phyloP scores from a whole-genome alignment of 2,113 vertebrate species.

The Pelvicachromis taeniatus region DNA sequence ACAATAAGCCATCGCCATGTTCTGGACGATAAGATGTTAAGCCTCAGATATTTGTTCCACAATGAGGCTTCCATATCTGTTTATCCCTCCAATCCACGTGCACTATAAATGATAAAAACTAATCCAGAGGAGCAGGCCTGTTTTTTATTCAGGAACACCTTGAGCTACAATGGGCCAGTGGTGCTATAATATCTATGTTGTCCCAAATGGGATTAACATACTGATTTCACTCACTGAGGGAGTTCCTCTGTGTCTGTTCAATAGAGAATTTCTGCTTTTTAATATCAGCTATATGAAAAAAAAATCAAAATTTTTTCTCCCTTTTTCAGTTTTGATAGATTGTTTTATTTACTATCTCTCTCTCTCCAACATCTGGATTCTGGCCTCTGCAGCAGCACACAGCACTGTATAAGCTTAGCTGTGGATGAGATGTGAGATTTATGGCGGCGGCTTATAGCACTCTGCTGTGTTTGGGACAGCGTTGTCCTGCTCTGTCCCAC shows the following conservation, averaged over 20 bases:
- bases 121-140: conserved; percentile 48
- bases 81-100: conserved; percentile 61
- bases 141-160: conserved; percentile 55
- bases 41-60: conserved; percentile 32
- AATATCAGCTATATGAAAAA: not conserved
- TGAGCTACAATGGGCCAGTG: not conserved
- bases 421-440: conserved; percentile 58
- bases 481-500: conserved; percentile 36
- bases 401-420: conserved; percentile 46
- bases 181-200: conserved; percentile 7
- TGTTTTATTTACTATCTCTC: conserved; percentile 53
- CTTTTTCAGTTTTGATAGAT: conserved; percentile 39
- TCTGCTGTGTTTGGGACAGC: conserved; percentile 57
- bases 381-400: conserved; percentile 53
- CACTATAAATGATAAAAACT: conserved; percentile 51
- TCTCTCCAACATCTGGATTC: conserved; percentile 66
- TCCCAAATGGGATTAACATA: conserved; percentile 33
- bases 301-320: fast-evolving
- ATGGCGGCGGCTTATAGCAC: conserved; percentile 55
- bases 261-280: not conserved
- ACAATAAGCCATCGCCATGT: conserved; percentile 16
- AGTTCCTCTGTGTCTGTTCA: not conserved
- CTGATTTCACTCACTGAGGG: conserved; percentile 36
- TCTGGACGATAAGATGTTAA: conserved; percentile 35
- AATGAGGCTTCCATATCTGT: conserved; percentile 53